These are phyloP conservation scores for Gephyroberyx darwinii DNA, from an alignment of 2,797 vertebrate genomes.

Conservation along the genomic window DNA sequence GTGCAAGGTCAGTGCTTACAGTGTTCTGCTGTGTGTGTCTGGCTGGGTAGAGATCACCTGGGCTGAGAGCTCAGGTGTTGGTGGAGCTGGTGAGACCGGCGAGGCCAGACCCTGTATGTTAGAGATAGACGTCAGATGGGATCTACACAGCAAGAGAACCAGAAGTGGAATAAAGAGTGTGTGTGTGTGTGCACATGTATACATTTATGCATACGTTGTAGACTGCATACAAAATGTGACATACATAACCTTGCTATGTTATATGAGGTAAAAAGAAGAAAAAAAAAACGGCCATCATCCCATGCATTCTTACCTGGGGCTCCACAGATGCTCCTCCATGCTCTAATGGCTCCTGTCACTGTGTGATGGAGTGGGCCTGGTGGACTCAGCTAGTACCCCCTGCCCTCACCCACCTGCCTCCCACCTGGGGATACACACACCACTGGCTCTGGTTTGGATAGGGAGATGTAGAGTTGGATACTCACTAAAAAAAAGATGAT, in stretches of 20 bases:
- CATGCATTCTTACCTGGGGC: conserved; percentile 63
- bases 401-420: conserved; percentile 74
- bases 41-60: conserved; percentile 29
- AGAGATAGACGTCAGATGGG: background rate
- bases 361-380: conserved; percentile 77
- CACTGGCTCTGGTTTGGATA: conserved; percentile 31
- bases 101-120: background rate
- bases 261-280: conserved; percentile 31
- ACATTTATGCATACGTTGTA: background rate
- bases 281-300: conserved; percentile 36
- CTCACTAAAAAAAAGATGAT: background rate
- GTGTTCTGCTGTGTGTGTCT: conserved; percentile 27
- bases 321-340: conserved; percentile 84
- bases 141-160: too few species aligned
- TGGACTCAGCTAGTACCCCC: conserved; percentile 66
- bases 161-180: background rate
- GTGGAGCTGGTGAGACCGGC: conserved; percentile 9
- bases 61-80: conserved; percentile 53
- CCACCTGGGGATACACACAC: conserved; percentile 58
- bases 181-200: background rate
- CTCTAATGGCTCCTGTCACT: conserved; percentile 81
- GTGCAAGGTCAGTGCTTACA: conserved; percentile 59
- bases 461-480: background rate
- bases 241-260: conserved; percentile 64
- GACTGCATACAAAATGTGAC: conserved; percentile 42